Base-by-base conservation (phyloP, 2,797 vertebrate genomes). In the Mus caroli region DNA sequence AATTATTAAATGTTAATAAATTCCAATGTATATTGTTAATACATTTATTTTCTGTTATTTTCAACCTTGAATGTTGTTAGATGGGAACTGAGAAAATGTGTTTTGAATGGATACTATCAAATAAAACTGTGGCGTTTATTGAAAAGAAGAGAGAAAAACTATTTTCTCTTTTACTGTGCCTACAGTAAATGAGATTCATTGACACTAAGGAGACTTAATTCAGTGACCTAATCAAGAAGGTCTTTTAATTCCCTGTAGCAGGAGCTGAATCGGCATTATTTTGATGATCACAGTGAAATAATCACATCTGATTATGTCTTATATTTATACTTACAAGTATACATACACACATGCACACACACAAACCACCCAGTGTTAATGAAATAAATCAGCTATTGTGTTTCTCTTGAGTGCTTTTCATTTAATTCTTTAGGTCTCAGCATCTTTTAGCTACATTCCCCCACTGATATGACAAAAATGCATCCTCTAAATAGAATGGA, bases 191-290 rank as follows among this genome's bases (percentile, higher is more conserved):
- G 92, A 71, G 8, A 94, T 95, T 31, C 73, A 96, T 58, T 79
- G 26, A 92, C 91, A 76, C 12, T 78, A 88, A 90, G 0, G 60
- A 73, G 9, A 64, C 8, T 94, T 89, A 97, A 86, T 20, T 80
- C 22, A 93, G 79, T 37, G 6, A 92, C 93, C 95, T 98, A 97
- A 98, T 98, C 97, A 97, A 96, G 95, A 90, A 91, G 96, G 34
- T 46, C 89, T 96, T 97, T 91, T 82, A 97, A 78, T 96, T 97
- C 85, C 97, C 94, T 94, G 97, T 97, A 98, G 88, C 54, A 92
- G 93, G 52, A 88, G 71, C 96, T 97, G 97, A 98, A 80, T 98
- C 98, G 98, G 97, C 97, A 96, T 96, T 94, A 91, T 94, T 97
- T 96, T 96, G 92, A 97, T 95, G 90, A 97, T 37, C 77, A n/a